Evolutionary conservation across 2,797 vertebrate genomes (phyloP), one percentile per base, ranked within the genome.

Genomic region (Triplophysa bombifrons): DNA sequence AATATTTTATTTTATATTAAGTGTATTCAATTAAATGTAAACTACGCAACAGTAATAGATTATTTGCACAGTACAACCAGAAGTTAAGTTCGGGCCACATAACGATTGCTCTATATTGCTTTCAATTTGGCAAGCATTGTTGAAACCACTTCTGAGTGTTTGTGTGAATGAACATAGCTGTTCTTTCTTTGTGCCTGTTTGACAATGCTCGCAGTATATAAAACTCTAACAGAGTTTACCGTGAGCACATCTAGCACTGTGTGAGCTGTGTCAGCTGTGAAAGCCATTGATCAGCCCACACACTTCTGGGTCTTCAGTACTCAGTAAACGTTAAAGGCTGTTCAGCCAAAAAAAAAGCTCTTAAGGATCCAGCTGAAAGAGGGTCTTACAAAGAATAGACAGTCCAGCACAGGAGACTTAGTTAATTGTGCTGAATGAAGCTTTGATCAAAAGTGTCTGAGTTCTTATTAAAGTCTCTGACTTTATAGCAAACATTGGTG

Each of bases 211-310:
- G 38, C 61, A 46, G 60, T 34, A 67, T 65, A 82, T 75, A 41
- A 71, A 27, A 65, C 70, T 30, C 85, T 27, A 67, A 82, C 83
- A 76, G 83, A 85, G 84, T 85, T 87, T 82, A 82, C 85, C 79
- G 79, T 72, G 50, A 55, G 65, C 72, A 70, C 71, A 71, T 78
- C 53, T 78, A 72, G 46, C 53, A 72, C 60, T 22, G 22, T 22
- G 22, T 22, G 22, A 22, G 22, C 22, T 22, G 78, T 73, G 22
- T 74, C 80, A 77, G 82, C 75, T 27, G 63, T 64, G 67, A 48
- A 78, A 55, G 25, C 12, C 76, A 72, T 71, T 82, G 80, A 84
- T 77, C 77, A 72, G 82, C 78, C 58, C 64, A 73, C 78, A 70
- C 69, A 55, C 76, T 71, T 70, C 64, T 84, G 65, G 56, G 48